Percentiles rank a stretch among this genome's conserved stretches.
Conservation (phyloP, 2,888 invertebrate genomes). For the Carpatolechia fugitivella region DNA sequence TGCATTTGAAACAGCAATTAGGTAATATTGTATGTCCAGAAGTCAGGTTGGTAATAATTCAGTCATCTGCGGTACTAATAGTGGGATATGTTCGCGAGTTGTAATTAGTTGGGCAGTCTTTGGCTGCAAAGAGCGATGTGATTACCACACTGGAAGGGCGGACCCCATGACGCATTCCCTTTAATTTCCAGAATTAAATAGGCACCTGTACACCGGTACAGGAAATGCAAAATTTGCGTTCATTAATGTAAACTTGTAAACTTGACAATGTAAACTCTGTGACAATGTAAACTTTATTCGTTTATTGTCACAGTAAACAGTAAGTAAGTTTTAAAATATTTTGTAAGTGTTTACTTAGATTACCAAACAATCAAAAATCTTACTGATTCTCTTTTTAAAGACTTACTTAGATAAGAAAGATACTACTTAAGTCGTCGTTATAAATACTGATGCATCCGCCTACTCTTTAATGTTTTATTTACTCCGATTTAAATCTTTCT, state of each 20-base stretch:
- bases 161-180: constrained; percentile 20
- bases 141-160: constrained; percentile 33
- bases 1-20: constrained; percentile 20
- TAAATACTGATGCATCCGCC: too few relatives aligned
- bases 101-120: constrained; percentile 46
- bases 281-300: too few relatives aligned
- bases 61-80: constrained; percentile 23
- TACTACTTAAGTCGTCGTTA: too few relatives aligned
- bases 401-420: too few relatives aligned
- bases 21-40: constrained; percentile 19
- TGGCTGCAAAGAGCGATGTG: constrained; percentile 41
- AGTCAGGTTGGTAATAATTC: constrained; percentile 20
- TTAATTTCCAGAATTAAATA: constrained; percentile 25
- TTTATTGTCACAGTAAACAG: too few relatives aligned
- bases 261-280: neutral
- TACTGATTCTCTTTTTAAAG: too few relatives aligned
- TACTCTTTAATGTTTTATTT: too few relatives aligned
- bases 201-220: neutral
- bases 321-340: too few relatives aligned
- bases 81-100: constrained; percentile 27
- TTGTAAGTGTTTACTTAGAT: too few relatives aligned
- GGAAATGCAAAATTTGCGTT: constrained; percentile 3
- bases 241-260: neutral
- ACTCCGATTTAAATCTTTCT: too few relatives aligned
- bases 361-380: too few relatives aligned